Conservation (phyloP, 2,888 invertebrate genomes). For the Dicyrtoma fusca region DNA sequence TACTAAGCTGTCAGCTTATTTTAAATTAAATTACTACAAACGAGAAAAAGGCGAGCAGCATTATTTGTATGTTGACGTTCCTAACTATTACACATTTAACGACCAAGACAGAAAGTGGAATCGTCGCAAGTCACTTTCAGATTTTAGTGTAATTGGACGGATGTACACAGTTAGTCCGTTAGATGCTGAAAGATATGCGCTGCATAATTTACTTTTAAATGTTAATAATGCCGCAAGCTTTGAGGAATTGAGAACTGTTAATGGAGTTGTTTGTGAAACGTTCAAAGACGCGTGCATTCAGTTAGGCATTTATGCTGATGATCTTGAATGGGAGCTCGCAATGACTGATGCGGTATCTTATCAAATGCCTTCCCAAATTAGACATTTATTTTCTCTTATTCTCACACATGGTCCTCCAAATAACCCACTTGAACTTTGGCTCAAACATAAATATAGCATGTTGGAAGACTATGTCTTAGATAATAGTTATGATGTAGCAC, state of each 20-base stretch:
- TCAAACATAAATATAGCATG: slow-evolving; percentile 43
- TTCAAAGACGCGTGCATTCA: slow-evolving; percentile 56
- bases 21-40: background rate
- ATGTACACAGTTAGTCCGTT: slow-evolving; percentile 53
- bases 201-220: slow-evolving; percentile 47
- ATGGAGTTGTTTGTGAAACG: slow-evolving; percentile 45
- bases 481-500: no score
- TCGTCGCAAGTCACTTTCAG: no score
- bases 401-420: slow-evolving; percentile 54
- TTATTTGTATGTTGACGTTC: background rate
- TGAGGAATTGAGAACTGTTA: slow-evolving; percentile 44
- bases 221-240: slow-evolving; percentile 48
- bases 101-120: slow-evolving; percentile 1
- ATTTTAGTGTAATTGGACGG: background rate
- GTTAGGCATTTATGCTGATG: slow-evolving; percentile 58
- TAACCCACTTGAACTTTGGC: slow-evolving; percentile 54
- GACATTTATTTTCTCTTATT: slow-evolving; percentile 58
- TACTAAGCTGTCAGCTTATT: slow-evolving; percentile 53
- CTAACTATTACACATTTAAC: slow-evolving; percentile 1
- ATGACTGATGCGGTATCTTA: slow-evolving; percentile 54
- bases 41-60: background rate
- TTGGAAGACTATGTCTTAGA: slow-evolving; percentile 16
- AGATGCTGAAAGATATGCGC: no score
- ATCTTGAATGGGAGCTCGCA: slow-evolving; percentile 55
- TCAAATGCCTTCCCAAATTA: slow-evolving; percentile 56